These are phyloP conservation scores for Bergia puertoricense DNA, from an alignment of 92 coral and sea anemone species.

Conservation along the genomic window DNA sequence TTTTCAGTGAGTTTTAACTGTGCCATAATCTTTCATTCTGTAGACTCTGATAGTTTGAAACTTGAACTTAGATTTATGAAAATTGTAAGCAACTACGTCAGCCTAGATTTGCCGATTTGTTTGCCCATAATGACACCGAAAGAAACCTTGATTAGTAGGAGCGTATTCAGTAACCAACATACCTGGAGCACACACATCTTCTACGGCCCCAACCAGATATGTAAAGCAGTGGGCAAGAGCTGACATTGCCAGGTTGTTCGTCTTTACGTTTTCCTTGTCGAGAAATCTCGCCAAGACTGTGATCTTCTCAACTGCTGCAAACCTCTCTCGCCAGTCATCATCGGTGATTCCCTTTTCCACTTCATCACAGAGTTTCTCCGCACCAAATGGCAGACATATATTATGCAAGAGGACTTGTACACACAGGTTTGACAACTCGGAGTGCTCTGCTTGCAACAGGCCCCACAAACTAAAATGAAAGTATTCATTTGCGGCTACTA, in stretches of 20 bases:
- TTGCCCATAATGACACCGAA: too few species aligned
- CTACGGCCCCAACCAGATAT: slow-evolving; percentile 95
- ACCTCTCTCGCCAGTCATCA: slow-evolving; percentile 93
- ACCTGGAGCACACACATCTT: slow-evolving; percentile 89
- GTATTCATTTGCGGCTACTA: neutral
- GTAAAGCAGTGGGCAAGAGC: slow-evolving; percentile 95
- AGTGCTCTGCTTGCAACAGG: slow-evolving; percentile 90
- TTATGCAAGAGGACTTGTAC: slow-evolving; percentile 89
- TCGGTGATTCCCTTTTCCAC: slow-evolving; percentile 87
- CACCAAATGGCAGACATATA: slow-evolving; percentile 94
- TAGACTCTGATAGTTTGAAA: too few species aligned
- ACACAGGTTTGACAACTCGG: slow-evolving; percentile 84
- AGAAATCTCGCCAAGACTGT: slow-evolving; percentile 89
- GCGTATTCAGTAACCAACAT: neutral
- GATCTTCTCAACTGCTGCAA: slow-evolving; percentile 89
- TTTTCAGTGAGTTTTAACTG: too few species aligned
- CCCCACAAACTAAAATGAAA: slow-evolving; percentile 78
- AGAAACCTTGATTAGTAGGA: too few species aligned
- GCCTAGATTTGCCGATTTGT: too few species aligned
- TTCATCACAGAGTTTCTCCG: slow-evolving; percentile 90
- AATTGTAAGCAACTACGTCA: too few species aligned
- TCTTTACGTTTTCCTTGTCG: slow-evolving; percentile 80
- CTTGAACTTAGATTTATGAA: too few species aligned
- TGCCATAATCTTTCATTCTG: too few species aligned
- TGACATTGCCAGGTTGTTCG: slow-evolving; percentile 89